These are phyloP conservation scores for Arge pagana DNA, from an alignment of 2,888 invertebrate genomes.

Conservation along the genomic window DNA sequence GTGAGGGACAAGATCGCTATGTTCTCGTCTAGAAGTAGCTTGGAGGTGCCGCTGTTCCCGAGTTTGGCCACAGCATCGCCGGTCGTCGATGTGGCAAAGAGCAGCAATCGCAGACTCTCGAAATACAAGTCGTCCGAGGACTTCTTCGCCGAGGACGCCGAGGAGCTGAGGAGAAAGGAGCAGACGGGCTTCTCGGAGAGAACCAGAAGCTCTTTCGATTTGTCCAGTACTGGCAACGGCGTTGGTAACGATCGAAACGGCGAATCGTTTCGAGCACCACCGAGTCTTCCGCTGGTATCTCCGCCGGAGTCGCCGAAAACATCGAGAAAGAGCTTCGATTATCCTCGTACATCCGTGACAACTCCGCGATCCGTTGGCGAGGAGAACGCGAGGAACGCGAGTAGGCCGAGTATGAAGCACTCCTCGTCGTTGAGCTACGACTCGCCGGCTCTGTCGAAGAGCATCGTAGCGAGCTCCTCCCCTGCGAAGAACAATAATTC, in stretches of 20 bases:
- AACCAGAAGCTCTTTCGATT: conserved; percentile 48
- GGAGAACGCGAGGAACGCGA: conserved; percentile 16
- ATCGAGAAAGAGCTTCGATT: conserved; percentile 27
- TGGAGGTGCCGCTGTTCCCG: conserved; percentile 46
- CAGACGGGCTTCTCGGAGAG: conserved; percentile 39
- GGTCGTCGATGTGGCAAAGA: conserved; percentile 41
- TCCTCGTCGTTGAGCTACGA: conserved; percentile 32
- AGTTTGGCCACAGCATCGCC: conserved; percentile 49
- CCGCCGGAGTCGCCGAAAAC: conserved; percentile 34
- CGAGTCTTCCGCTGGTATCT: conserved; percentile 33
- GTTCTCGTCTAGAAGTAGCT: conserved; percentile 66
- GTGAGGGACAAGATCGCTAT: conserved; percentile 87
- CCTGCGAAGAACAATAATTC: conserved; percentile 27
- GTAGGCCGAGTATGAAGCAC: conserved; percentile 7
- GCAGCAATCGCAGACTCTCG: conserved; percentile 57
- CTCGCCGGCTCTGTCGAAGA: conserved; percentile 38
- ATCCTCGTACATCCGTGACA: conserved; percentile 33
- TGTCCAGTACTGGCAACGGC: conserved; percentile 34
- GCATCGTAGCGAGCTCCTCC: conserved; percentile 19
- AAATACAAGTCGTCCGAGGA: conserved; percentile 57
- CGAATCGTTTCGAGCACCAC: conserved; percentile 26
- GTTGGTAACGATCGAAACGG: conserved; percentile 10
- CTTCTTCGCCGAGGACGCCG: conserved; percentile 48
- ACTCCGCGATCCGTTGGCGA: conserved; percentile 5
- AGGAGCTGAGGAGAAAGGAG: conserved; percentile 31